A percentile compares a stretch with the other conserved stretches of the same genome.
These are phyloP conservation scores for Corydoras maculifer DNA, from an alignment of 2,113 vertebrate species.

Conservation along the genomic window DNA sequence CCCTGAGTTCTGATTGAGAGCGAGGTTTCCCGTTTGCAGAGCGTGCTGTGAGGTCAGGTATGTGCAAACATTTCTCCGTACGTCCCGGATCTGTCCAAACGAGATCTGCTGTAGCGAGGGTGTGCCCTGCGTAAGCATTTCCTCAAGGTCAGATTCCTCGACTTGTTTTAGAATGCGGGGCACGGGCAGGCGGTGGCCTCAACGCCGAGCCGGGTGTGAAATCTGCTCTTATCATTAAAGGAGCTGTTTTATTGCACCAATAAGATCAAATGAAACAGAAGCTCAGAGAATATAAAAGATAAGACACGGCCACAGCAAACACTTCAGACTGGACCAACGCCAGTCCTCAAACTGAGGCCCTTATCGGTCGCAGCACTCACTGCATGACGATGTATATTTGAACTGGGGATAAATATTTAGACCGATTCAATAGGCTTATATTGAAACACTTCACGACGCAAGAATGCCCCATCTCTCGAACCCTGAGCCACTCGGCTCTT, in stretches of 20 bases:
- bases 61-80: slow-evolving; percentile 12
- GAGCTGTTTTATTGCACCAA: slow-evolving; percentile 34
- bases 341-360: no score
- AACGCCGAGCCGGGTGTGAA: slow-evolving; percentile 26
- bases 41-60: neutral
- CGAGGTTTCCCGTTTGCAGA: no score
- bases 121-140: slow-evolving; percentile 11
- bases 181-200: slow-evolving; percentile 19
- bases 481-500: no score
- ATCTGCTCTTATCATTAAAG: slow-evolving; percentile 39
- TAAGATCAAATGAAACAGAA: slow-evolving; percentile 20
- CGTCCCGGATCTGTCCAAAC: slow-evolving; percentile 8
- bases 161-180: slow-evolving; percentile 29
- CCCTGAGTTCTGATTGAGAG: no score
- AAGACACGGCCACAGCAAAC: no score
- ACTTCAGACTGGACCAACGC: no score
- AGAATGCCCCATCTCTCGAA: neutral
- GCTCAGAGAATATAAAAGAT: slow-evolving; percentile 34
- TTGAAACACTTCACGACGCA: neutral
- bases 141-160: slow-evolving; percentile 22
- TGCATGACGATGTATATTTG: no score
- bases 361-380: neutral
- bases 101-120: slow-evolving; percentile 18
- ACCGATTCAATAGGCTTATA: neutral
- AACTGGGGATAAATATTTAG: slow-evolving; percentile 8